Evolutionary conservation across 2,888 invertebrate genomes (phyloP).

Genomic region (Dendrolimus pini): DNA sequence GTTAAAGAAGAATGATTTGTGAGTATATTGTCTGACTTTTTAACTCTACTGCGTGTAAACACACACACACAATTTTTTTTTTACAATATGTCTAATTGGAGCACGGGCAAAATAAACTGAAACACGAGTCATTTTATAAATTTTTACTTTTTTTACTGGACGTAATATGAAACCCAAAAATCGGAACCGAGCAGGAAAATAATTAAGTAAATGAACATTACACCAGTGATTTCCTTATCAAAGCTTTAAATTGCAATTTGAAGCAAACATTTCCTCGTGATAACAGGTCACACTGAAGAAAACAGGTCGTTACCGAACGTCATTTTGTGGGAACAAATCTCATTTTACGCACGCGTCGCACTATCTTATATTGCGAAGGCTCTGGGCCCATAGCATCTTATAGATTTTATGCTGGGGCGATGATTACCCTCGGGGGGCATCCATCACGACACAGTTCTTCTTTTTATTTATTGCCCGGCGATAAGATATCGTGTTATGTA

Average conservation of each 20-base stretch:
- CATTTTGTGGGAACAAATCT: constrained; percentile 28
- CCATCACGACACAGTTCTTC: constrained; percentile 47
- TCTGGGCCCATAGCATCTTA: constrained; percentile 16
- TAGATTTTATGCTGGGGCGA: constrained; percentile 24
- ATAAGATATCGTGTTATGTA: constrained; percentile 19
- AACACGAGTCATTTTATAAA: too few species aligned
- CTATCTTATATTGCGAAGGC: constrained; percentile 25
- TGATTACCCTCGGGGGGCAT: constrained; percentile 63
- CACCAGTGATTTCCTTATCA: background rate
- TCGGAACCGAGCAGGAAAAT: too few species aligned
- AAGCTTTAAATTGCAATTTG: background rate
- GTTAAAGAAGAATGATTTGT: too few species aligned
- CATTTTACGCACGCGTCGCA: constrained; percentile 30
- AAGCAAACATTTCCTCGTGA: constrained; percentile 1
- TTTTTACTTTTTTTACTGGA: too few species aligned
- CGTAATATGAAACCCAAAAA: too few species aligned
- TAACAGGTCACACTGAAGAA: constrained; percentile 14
- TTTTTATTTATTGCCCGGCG: constrained; percentile 51
- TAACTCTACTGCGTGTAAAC: too few species aligned
- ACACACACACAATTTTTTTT: too few species aligned
- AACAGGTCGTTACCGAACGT: constrained; percentile 22
- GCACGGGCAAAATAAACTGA: too few species aligned
- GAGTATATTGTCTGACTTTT: too few species aligned
- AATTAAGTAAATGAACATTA: too few species aligned
- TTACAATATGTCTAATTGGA: too few species aligned